Conservation (phyloP, 2,888 invertebrate species). For the Hydrotaea cyrtoneurina region DNA sequence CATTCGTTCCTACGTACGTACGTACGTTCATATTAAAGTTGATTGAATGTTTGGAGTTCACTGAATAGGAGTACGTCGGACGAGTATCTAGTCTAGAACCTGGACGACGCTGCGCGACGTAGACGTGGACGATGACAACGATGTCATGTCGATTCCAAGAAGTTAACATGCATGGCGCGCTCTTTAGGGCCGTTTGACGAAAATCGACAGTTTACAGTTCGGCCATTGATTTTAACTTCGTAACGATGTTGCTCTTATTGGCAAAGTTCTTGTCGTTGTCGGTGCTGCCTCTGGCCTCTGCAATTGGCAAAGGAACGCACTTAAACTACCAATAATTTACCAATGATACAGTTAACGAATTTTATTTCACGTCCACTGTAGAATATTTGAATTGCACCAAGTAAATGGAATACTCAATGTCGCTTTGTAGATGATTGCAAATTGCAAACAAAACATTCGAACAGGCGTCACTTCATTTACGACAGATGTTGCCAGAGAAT, state of each 20-base stretch:
- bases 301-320: slow-evolving; percentile 9
- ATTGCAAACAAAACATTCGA: neutral
- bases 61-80: slow-evolving; percentile 23
- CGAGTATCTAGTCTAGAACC: slow-evolving; percentile 22
- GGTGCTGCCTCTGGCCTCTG: neutral
- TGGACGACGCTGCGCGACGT: neutral
- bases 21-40: slow-evolving; percentile 18
- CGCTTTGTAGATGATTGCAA: neutral
- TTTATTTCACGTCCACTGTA: neutral
- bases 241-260: neutral
- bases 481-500: slow-evolving; percentile 31
- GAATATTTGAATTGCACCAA: slow-evolving; percentile 1
- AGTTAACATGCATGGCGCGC: slow-evolving; percentile 37
- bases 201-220: slow-evolving; percentile 41
- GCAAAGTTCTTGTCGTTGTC: neutral
- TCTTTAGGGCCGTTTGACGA: slow-evolving; percentile 37
- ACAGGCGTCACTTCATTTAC: neutral
- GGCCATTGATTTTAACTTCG: slow-evolving; percentile 20
- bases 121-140: neutral
- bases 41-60: slow-evolving; percentile 33
- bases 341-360: slow-evolving; percentile 23
- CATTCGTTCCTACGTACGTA: neutral
- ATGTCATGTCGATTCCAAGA: slow-evolving; percentile 34
- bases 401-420: neutral
- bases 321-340: slow-evolving; percentile 11